Conservation (phyloP, 2,888 invertebrate species). For the Drosophila planitibia region DNA sequence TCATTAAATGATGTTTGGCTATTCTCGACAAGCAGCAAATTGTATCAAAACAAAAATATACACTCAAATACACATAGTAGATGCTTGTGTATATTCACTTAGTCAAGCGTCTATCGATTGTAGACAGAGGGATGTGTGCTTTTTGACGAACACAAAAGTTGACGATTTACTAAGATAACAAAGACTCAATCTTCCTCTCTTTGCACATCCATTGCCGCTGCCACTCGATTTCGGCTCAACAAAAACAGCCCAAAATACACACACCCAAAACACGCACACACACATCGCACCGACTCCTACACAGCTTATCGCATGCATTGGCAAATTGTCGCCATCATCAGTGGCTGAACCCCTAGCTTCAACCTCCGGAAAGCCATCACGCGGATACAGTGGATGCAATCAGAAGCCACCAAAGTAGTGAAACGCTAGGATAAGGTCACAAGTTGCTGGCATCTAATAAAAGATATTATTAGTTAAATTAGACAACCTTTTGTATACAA, state of each 20-base stretch:
- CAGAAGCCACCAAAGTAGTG: background rate
- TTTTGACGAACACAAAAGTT: constrained; percentile 28
- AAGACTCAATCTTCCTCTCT: constrained; percentile 45
- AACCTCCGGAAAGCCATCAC: constrained; percentile 34
- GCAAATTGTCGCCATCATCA: constrained; percentile 79
- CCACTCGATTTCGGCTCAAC: constrained; percentile 39
- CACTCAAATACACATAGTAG: constrained; percentile 1
- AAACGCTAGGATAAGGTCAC: background rate
- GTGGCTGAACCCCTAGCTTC: constrained; percentile 30
- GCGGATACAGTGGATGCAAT: constrained; percentile 35
- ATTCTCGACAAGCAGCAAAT: constrained; percentile 2
- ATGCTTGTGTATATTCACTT: constrained; percentile 10
- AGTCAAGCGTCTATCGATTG: constrained; percentile 17
- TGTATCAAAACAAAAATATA: constrained; percentile 8
- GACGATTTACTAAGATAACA: constrained; percentile 49
- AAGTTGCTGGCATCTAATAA: background rate
- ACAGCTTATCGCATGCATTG: constrained; percentile 75
- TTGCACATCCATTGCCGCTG: constrained; percentile 36
- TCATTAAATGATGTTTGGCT: constrained; percentile 48
- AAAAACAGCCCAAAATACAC: constrained; percentile 46
- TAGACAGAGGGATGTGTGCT: constrained; percentile 30
- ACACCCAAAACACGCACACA: constrained; percentile 24
- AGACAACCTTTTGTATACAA: background rate
- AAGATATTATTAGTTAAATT: background rate
- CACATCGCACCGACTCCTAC: constrained; percentile 21